Percentiles rank a stretch among this genome's conserved stretches.
Conservation (phyloP, 2,113 vertebrate genomes). For the Rhinichthys klamathensis region DNA sequence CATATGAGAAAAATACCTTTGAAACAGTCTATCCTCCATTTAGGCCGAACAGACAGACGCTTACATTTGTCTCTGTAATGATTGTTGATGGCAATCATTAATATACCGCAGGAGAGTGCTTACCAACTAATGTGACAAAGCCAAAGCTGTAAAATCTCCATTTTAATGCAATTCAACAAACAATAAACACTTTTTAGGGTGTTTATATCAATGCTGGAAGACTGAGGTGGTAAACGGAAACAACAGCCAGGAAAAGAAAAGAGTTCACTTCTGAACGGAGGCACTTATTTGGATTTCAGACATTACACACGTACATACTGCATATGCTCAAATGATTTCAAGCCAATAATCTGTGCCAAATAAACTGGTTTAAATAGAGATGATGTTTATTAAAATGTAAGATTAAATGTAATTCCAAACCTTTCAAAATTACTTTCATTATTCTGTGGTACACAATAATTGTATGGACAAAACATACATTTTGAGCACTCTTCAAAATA, state of each 20-base stretch:
- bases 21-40: conserved; percentile 44
- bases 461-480: background rate
- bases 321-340: background rate
- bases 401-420: background rate
- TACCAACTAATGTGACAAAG: conserved; percentile 37
- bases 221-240: background rate
- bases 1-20: conserved; percentile 64
- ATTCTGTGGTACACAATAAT: background rate
- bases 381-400: background rate
- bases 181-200: conserved; percentile 24
- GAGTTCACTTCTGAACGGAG: background rate
- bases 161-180: conserved; percentile 41
- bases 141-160: conserved; percentile 19
- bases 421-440: background rate
- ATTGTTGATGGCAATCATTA: background rate
- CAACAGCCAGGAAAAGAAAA: background rate
- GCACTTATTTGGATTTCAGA: background rate
- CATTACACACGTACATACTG: background rate
- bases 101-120: conserved; percentile 24
- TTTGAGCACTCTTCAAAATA: background rate
- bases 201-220: conserved; percentile 2
- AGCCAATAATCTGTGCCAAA: background rate
- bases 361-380: background rate
- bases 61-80: background rate
- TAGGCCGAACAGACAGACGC: background rate